These are phyloP conservation scores for Tachina lurida DNA, from an alignment of 2,888 invertebrate species.

Conservation along the genomic window DNA sequence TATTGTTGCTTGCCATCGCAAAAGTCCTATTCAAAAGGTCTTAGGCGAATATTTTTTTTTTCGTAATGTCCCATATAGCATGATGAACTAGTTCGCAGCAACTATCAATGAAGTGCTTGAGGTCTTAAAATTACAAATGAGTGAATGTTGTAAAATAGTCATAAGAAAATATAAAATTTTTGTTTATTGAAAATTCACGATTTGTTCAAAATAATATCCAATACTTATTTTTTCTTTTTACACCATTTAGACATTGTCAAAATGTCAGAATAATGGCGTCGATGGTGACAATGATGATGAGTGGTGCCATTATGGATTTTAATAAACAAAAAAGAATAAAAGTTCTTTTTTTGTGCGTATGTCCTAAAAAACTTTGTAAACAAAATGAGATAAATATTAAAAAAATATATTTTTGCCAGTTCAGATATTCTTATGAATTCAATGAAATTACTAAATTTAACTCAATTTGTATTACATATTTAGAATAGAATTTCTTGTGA, in stretches of 20 bases:
- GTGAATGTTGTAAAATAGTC: constrained; percentile 15
- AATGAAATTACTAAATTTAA: too few relatives aligned
- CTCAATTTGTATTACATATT: too few relatives aligned
- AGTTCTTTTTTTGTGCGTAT: too few relatives aligned
- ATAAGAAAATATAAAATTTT: constrained; percentile 17
- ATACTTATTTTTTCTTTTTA: constrained; percentile 30
- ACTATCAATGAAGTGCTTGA: neutral
- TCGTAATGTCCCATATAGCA: neutral
- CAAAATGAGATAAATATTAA: neutral
- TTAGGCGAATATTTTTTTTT: too few relatives aligned
- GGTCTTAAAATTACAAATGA: constrained; percentile 13
- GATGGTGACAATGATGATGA: neutral
- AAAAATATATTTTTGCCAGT: neutral
- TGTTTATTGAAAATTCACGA: constrained; percentile 29
- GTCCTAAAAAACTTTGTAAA: neutral
- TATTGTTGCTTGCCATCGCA: too few relatives aligned
- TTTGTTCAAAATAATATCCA: constrained; percentile 21
- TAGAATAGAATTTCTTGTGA: too few relatives aligned
- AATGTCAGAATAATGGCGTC: constrained; percentile 33
- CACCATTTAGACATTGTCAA: constrained; percentile 29
- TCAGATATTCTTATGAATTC: too few relatives aligned
- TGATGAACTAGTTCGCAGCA: neutral
- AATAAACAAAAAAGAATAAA: neutral
- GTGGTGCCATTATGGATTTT: neutral
- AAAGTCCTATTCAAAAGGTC: too few relatives aligned